These are phyloP conservation scores for Caenorhabditis plicata DNA, from an alignment of 2,888 invertebrate species.

Conservation along the genomic window DNA sequence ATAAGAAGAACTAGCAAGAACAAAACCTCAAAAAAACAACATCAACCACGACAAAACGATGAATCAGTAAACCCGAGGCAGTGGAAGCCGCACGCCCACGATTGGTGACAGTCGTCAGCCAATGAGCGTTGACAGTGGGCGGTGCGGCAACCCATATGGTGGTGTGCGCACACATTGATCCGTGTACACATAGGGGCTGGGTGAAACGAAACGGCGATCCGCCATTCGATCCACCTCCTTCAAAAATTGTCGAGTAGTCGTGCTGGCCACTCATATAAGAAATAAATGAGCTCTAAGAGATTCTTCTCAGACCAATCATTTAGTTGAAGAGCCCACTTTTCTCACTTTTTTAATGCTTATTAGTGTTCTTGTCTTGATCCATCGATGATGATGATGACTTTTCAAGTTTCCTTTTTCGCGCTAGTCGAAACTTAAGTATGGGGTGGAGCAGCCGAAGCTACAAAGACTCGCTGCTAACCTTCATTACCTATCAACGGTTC, in stretches of 20 bases:
- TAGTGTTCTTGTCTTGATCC: no score
- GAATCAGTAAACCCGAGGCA: no score
- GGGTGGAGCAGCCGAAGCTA: no score
- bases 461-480: no score
- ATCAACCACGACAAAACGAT: no score
- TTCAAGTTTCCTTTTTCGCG: conserved; percentile 17
- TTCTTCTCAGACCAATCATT: conserved; percentile 38
- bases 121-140: conserved; percentile 12
- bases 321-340: conserved; percentile 34
- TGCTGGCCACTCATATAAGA: conserved; percentile 48
- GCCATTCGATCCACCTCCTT: conserved; percentile 35
- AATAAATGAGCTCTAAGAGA: conserved; percentile 48
- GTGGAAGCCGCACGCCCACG: no score
- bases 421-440: no score
- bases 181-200: conserved; percentile 9
- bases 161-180: not conserved
- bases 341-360: no score
- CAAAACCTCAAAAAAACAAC: no score
- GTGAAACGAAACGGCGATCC: conserved; percentile 17
- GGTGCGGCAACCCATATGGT: conserved; percentile 15
- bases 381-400: no score
- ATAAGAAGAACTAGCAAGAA: conserved; percentile 6
- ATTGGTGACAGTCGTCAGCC: conserved; percentile 9
- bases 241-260: no score
- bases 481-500: no score